Percentiles rank a stretch among this genome's conserved stretches.
These are phyloP conservation scores for Zapornia atra DNA, from an alignment of 2,113 vertebrate species.

Conservation along the genomic window DNA sequence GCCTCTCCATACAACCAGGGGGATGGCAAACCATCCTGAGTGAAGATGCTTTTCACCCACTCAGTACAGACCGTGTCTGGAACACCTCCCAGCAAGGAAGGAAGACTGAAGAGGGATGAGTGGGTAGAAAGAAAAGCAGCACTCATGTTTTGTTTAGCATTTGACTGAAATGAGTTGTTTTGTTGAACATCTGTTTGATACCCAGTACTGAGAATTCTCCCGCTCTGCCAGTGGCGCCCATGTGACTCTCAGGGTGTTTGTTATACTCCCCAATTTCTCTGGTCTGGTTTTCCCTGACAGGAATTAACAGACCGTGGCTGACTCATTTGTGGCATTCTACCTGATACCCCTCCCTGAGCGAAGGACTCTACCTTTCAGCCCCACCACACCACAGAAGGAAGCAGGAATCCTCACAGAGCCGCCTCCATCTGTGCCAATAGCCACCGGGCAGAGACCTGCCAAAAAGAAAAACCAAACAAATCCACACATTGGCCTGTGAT, in stretches of 20 bases:
- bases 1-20: background rate
- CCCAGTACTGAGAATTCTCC: background rate
- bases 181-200: background rate
- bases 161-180: background rate
- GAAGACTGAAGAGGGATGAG: background rate
- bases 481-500: background rate
- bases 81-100: background rate
- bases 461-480: background rate
- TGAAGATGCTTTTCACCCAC: background rate
- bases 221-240: background rate
- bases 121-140: background rate
- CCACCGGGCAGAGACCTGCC: constrained; percentile 71
- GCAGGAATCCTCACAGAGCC: constrained; percentile 74
- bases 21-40: background rate
- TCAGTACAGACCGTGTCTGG: background rate
- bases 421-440: constrained; percentile 69
- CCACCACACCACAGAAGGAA: constrained; percentile 71
- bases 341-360: background rate
- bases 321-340: background rate
- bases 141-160: background rate
- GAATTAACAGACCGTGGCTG: background rate
- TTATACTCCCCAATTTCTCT: background rate
- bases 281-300: background rate
- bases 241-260: background rate
- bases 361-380: constrained; percentile 69